Percentiles rank a stretch among this genome's conserved stretches.
These are phyloP conservation scores for Vanessa cardui DNA, from an alignment of 2,888 invertebrate species.

Conservation along the genomic window DNA sequence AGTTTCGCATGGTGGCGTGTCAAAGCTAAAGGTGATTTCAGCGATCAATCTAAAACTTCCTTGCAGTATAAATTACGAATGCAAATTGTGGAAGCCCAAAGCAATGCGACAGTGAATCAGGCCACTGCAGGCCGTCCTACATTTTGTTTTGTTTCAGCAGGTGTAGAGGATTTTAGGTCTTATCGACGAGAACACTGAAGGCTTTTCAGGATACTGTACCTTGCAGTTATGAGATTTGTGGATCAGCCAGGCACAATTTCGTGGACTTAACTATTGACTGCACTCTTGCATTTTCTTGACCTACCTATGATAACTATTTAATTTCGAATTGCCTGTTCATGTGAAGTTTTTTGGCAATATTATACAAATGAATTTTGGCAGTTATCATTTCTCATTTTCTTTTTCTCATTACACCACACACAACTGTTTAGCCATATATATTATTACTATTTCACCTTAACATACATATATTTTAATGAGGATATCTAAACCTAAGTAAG, in stretches of 20 bases:
- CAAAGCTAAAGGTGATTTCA: not conserved
- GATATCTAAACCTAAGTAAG: too few species aligned
- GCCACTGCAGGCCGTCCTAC: constrained; percentile 75
- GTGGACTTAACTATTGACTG: constrained; percentile 41
- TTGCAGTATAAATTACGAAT: constrained; percentile 24
- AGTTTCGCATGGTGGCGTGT: not conserved
- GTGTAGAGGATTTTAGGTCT: constrained; percentile 55
- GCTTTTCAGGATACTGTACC: constrained; percentile 48
- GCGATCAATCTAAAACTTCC: constrained; percentile 20
- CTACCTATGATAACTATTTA: constrained; percentile 29
- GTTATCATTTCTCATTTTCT: too few species aligned
- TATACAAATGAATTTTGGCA: too few species aligned
- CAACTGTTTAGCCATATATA: too few species aligned
- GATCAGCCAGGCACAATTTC: constrained; percentile 40
- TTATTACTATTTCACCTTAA: too few species aligned
- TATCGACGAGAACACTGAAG: constrained; percentile 44
- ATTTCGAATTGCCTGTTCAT: constrained; percentile 11
- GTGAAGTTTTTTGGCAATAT: constrained; percentile 10
- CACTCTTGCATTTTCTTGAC: constrained; percentile 42
- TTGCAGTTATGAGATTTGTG: constrained; percentile 43
- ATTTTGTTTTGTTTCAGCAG: constrained; percentile 59
- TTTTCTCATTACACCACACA: too few species aligned
- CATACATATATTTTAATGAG: too few species aligned
- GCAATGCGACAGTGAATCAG: constrained; percentile 65
- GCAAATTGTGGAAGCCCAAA: constrained; percentile 35